Base-by-base conservation (phyloP, 2,113 vertebrate genomes). In the Plecturocebus donacophilus region DNA sequence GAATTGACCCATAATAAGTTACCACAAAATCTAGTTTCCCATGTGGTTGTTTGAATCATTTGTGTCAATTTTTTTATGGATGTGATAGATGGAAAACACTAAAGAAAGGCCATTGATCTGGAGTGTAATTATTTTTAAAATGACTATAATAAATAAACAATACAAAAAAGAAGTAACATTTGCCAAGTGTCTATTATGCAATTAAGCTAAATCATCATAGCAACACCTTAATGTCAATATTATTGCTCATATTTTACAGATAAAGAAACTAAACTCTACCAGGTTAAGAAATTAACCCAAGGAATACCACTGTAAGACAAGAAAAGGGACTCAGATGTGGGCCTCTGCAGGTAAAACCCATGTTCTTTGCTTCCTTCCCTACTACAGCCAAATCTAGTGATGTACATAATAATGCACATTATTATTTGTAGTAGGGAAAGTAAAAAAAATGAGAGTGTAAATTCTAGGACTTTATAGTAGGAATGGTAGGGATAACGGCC, bases 31-130 rank as follows among this genome's bases (percentile, higher is more conserved):
- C 42, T 75, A 49, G n/a, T 81, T 86, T 82, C 76, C 17, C 81
- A 64, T 9, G 30, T 23, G 20, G 6, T 77, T 66, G 20, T 80
- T 87, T 93, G 84, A 88, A 77, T 86, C 16, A 82, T n/a, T 70
- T 84, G 40, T 68, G 13, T 75, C n/a, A 19, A 73, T 82, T 95
- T 91, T 64, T 82, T 79, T 75, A 77, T 17, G 16, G 13, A 80
- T 64, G 88, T 93, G 25, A 87, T 94, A 92, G 54, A 45, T 30
- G 5, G 17, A 70, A 95, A 94, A 75, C 47, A 89, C 27, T 92
- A 77, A 84, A 85, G 7, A 89, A 85, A 91, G 6, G 13, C 8
- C 35, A 90, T 2, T 30, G 8, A 4, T 68, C 38, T 82, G 58
- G 49, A 73, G 0, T 52, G 6, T 79, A 90, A 90, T 68, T 87